Conservation (phyloP, 2,797 vertebrate genomes). For the Sternarchorhynchus goeldii region DNA sequence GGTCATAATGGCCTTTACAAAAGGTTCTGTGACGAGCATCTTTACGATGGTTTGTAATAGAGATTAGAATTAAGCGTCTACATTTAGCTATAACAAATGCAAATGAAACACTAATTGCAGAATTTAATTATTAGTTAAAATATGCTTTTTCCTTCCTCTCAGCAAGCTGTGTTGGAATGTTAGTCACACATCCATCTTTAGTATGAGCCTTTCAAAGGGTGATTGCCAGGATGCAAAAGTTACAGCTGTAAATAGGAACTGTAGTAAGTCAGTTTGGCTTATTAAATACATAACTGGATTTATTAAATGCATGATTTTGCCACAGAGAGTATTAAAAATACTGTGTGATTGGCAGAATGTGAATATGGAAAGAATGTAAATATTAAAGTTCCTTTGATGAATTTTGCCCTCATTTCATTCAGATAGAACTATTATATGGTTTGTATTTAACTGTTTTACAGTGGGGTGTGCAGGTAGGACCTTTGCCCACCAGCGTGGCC, state of each 20-base stretch:
- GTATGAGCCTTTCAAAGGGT: neutral
- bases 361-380: neutral
- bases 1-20: conserved; percentile 18
- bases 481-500: neutral
- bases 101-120: conserved; percentile 9
- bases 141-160: conserved; percentile 1
- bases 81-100: conserved; percentile 6
- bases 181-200: neutral
- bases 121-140: neutral
- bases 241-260: neutral
- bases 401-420: neutral
- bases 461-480: no score
- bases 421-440: neutral
- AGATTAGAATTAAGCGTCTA: conserved; percentile 10
- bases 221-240: no score
- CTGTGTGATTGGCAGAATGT: neutral
- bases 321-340: neutral
- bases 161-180: neutral
- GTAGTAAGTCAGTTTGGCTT: no score
- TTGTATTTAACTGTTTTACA: neutral
- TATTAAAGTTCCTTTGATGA: neutral
- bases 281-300: neutral
- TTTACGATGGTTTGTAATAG: neutral
- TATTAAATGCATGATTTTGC: neutral
- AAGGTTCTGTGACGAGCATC: neutral